Evolutionary conservation across 1,140 invertebrate genomes (phyloP), one percentile per base, ranked within the genome.

Genomic region (Magallana angulata): DNA sequence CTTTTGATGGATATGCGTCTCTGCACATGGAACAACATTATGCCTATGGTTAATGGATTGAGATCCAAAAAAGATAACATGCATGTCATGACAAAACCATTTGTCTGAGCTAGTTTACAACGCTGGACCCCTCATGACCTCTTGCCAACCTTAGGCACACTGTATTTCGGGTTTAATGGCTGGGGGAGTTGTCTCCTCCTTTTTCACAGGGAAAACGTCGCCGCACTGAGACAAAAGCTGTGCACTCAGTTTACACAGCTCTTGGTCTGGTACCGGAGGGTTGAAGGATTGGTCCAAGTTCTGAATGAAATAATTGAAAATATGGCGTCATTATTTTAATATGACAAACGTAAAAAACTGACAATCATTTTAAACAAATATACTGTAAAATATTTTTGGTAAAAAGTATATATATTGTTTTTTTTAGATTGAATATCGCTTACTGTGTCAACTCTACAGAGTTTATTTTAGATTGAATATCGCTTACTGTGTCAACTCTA

Each of bases 391-490:
- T 48, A 2, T 48, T 48, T 48, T 48, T 48, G 2, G 36, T 48
- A 4, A 48, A 4, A 48, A 3, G 36, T 48, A 48, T 4, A 48
- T 48, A 48, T 24, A 48, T 2, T 4, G 36, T 48, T 48, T 48
- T 4, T 48, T 3, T 48, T 0, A 48, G 36, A 2, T 48, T 48
- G 36, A 48, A 48, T 4, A 48, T 48, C 36, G 36, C 87, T 86
- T 89, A 94, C 93, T 91, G 92, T 93, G 68, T 93, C 92, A 76
- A 94, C 87, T 89, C 92, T 93, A 86, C 94, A 94, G 56, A 95
- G 91, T 88, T 93, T 90, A 48, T 48, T 48, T 48, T 4, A 48
- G 36, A 2, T 48, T 48, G 36, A 48, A 48, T 4, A 48, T 48
- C 36, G 2, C 87, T 86, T 89, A 94, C 93, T 91, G 92, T 93